Base-by-base conservation (phyloP, 2,113 vertebrate species). In the Columbina picui region DNA sequence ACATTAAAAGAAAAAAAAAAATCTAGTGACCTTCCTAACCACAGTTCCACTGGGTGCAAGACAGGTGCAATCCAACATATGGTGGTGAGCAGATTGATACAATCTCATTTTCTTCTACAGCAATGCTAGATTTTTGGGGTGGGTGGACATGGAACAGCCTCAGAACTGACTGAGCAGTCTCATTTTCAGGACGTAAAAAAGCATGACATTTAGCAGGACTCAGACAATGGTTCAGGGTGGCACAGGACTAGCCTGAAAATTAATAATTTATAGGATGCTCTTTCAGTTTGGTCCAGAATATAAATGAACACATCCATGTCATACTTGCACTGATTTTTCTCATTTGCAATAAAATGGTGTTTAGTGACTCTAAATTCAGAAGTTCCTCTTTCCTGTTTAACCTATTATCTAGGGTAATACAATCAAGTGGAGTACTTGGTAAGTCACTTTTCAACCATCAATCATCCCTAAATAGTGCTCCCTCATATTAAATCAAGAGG, bases 281-380 rank as follows among this genome's bases (percentile, higher is more conserved):
- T 96, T 96, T 82, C 71, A 84, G 60, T 90, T 96, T 95, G 78
- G 45, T 86, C 64, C 89, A 55, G 90, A 98, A 97, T 97, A 96
- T 68, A 97, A 97, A 97, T 97, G 79, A 93, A 94, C 9, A 65
- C 21, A 93, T 77, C 77, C 43, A 36, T 93, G 83, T 85, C 55
- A 85, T 65, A 81, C 55, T 94, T 92, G 55, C 61, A 87, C 41
- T 82, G 73, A 95, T 92, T 96, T 97, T 95, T 96, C 93, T 97
- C 87, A 90, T 95, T 96, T 63, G 14, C 61, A 89, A 73, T 89
- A 77, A 96, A 96, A 92, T 92, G 4, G 88, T 77, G 52, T 81
- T 93, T 95, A 96, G 82, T 67, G 75, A 27, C 79, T 95, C 84
- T 88, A 93, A 87, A 94, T 93, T 93, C 96, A 96, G 21, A 47